phyloP scores from a whole-genome alignment of 1,140 invertebrate species.

The Philotrypesis tridentata region DNA sequence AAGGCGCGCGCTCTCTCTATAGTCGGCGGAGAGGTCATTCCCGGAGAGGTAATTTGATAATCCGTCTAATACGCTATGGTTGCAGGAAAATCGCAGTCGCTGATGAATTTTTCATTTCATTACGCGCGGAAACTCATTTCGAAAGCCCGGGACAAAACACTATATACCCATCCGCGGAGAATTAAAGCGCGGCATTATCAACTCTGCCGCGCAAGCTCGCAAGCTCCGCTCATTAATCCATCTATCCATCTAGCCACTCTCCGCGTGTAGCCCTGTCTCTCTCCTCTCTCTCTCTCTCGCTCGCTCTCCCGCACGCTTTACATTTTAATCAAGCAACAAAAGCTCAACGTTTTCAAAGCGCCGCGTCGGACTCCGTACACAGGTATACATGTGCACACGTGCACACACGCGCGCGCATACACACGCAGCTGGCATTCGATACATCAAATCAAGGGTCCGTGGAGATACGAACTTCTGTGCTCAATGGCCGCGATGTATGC shows the following conservation, averaged over 20 bases:
- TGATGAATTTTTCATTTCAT: not conserved
- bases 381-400: too few relatives aligned
- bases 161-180: not conserved
- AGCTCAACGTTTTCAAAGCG: not conserved
- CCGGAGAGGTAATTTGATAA: too few relatives aligned
- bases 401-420: too few relatives aligned
- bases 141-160: not conserved
- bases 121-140: not conserved
- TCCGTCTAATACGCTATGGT: not conserved
- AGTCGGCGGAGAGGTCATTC: not conserved
- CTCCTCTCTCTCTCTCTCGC: too few relatives aligned
- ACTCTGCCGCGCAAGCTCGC: not conserved
- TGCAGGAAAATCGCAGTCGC: not conserved
- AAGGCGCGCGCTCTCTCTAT: not conserved
- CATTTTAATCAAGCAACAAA: not conserved
- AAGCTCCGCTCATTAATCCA: not conserved
- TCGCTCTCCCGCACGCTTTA: not conserved
- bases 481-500: too few relatives aligned
- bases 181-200: not conserved
- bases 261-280: not conserved
- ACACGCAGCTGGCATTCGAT: not conserved
- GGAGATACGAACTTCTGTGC: too few relatives aligned
- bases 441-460: not conserved
- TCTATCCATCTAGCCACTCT: not conserved
- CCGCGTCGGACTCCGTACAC: too few relatives aligned